Percentiles rank a stretch among this genome's conserved stretches.
These are phyloP conservation scores for Sebastes jordani DNA, from an alignment of 2,797 vertebrate genomes.

Conservation along the genomic window DNA sequence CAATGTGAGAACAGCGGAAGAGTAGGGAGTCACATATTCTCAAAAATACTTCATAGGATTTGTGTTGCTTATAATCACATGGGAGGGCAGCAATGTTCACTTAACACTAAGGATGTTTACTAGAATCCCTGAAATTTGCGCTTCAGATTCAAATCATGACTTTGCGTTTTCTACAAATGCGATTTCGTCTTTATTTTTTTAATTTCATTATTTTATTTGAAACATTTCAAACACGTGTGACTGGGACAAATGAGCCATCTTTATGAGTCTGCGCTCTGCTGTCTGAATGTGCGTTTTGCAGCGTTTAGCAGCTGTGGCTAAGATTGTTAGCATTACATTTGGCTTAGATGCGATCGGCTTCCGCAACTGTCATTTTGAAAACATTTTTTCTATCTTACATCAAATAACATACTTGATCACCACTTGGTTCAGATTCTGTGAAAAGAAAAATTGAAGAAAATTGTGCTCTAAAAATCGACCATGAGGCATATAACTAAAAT, in stretches of 20 bases:
- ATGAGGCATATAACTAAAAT: background rate
- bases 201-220: background rate
- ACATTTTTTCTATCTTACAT: background rate
- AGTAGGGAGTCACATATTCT: background rate
- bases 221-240: background rate
- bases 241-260: background rate
- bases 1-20: slow-evolving; percentile 4
- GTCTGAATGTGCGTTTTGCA: background rate
- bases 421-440: background rate
- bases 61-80: background rate
- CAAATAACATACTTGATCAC: background rate
- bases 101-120: background rate
- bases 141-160: background rate
- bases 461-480: background rate
- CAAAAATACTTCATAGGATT: background rate
- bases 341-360: background rate
- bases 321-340: background rate
- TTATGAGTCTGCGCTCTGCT: background rate
- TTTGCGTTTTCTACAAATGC: background rate
- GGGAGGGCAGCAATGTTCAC: background rate
- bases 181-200: background rate
- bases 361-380: background rate
- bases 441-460: background rate
- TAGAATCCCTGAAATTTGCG: background rate
- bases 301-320: background rate